Evolutionary conservation across 2,797 vertebrate genomes (phyloP).

Genomic region (Sternarchorhynchus goeldii): DNA sequence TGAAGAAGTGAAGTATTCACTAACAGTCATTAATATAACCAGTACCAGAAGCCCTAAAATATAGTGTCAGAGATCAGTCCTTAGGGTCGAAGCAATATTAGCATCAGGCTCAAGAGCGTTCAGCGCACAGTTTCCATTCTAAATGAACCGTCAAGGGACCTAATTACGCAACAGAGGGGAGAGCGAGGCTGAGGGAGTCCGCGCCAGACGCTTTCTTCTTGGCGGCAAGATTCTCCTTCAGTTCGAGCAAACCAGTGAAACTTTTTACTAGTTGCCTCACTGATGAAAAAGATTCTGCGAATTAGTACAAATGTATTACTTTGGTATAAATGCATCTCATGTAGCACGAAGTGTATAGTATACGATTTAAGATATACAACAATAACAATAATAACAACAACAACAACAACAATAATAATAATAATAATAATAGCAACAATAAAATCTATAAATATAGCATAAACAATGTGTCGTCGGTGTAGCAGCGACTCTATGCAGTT

Average conservation of each 20-base stretch:
- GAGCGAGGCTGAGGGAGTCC: conserved; percentile 17
- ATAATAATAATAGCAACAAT: too few species aligned
- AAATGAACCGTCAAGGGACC: conserved; percentile 52
- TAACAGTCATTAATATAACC: not conserved
- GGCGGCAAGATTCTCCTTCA: conserved; percentile 37
- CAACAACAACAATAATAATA: too few species aligned
- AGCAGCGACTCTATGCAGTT: conserved; percentile 14
- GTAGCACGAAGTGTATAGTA: too few species aligned
- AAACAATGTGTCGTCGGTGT: not conserved
- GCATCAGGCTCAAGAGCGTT: conserved; percentile 12
- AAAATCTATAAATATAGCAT: too few species aligned
- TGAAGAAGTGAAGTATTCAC: not conserved
- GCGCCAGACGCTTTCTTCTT: not conserved
- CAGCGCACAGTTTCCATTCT: conserved; percentile 42
- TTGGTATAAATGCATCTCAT: too few species aligned
- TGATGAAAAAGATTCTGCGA: not conserved
- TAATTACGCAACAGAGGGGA: conserved; percentile 54
- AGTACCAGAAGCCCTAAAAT: not conserved
- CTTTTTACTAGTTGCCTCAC: conserved; percentile 31
- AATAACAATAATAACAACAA: too few species aligned
- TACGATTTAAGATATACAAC: too few species aligned
- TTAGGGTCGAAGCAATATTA: conserved; percentile 8
- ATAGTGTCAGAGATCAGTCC: not conserved
- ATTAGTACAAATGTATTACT: too few species aligned
- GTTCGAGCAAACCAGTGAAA: conserved; percentile 21